phyloP scores from a whole-genome alignment of 2,888 invertebrate genomes.

The Leptarthrus brevirostris region DNA sequence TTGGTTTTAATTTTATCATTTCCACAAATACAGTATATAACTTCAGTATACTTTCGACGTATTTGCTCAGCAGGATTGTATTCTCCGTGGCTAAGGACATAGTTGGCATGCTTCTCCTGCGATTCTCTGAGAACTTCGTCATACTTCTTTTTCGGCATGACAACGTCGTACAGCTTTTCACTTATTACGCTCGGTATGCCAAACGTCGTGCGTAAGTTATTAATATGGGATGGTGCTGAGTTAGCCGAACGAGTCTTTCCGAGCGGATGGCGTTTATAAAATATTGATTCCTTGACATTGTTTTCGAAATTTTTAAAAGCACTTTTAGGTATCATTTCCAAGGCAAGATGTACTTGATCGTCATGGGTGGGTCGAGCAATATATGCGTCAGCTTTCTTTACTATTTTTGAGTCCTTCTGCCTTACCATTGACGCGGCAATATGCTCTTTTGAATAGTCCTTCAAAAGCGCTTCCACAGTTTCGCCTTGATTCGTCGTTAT shows the following conservation, averaged over 20 bases:
- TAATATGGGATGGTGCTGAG: neutral
- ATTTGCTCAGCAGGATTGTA: neutral
- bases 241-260: neutral
- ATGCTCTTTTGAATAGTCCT: neutral
- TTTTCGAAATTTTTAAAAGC: slow-evolving; percentile 6
- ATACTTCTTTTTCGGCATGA: neutral
- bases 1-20: no score
- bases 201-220: neutral
- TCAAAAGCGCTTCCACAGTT: neutral
- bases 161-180: neutral
- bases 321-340: neutral
- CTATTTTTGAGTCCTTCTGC: neutral
- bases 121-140: neutral
- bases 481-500: neutral
- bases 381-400: neutral
- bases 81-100: neutral
- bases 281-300: neutral
- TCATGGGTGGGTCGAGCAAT: no score
- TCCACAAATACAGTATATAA: neutral
- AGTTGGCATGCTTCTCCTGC: neutral
- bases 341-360: no score
- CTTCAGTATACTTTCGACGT: neutral
- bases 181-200: neutral
- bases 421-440: neutral
- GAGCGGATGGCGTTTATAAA: neutral